A percentile compares a stretch with the other conserved stretches of the same genome.
phyloP scores from a whole-genome alignment of 2,888 invertebrate species.

The Troides oblongomaculatus region DNA sequence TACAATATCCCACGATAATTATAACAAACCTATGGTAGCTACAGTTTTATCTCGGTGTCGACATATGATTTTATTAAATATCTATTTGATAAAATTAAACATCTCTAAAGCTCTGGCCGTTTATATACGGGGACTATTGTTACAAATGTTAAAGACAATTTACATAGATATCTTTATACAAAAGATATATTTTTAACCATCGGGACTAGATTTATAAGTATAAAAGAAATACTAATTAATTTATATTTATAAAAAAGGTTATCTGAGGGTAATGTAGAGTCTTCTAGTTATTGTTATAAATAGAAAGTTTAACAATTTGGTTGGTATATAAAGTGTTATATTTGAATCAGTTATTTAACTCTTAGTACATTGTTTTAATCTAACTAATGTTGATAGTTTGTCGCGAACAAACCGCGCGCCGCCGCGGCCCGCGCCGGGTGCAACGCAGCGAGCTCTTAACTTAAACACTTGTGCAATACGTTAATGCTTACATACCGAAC shows the following conservation, averaged over 20 bases:
- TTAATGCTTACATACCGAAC: background rate
- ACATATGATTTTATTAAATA: background rate
- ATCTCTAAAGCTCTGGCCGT: background rate
- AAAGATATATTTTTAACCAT: background rate
- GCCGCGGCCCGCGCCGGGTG: background rate
- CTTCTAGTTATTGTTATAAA: background rate
- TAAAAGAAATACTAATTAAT: background rate
- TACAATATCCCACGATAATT: constrained; percentile 8
- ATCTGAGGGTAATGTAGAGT: background rate
- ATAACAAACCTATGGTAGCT: constrained; percentile 3
- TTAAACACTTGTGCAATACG: background rate
- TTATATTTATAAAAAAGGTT: constrained; percentile 1
- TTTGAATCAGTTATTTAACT: background rate
- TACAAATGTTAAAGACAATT: background rate
- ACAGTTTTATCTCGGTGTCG: background rate
- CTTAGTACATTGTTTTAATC: background rate
- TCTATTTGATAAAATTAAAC: constrained; percentile 1
- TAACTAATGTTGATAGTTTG: background rate
- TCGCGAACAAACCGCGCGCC: background rate
- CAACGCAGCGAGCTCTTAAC: background rate
- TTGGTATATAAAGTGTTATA: background rate
- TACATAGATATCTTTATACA: background rate
- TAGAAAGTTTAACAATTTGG: background rate
- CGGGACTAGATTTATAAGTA: background rate
- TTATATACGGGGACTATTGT: background rate